These are phyloP conservation scores for Oncorhynchus tshawytscha DNA, from an alignment of 2,113 vertebrate genomes.

Conservation along the genomic window DNA sequence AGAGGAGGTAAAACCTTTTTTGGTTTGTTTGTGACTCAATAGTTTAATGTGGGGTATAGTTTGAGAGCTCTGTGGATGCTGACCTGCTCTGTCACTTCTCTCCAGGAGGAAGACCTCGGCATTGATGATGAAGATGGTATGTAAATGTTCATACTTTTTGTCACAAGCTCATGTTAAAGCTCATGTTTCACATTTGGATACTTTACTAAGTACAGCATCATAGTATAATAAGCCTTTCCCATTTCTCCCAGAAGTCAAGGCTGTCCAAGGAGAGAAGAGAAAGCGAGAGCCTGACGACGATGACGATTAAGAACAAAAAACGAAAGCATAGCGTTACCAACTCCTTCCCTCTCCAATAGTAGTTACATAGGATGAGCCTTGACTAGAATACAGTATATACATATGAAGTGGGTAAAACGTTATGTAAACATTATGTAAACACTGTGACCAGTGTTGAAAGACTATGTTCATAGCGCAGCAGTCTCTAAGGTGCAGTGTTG, in stretches of 20 bases:
- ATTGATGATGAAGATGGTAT: constrained; percentile 76
- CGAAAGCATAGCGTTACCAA: constrained; percentile 62
- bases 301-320: constrained; percentile 73
- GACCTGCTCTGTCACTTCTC: neutral
- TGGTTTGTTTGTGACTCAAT: neutral
- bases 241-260: constrained; percentile 69
- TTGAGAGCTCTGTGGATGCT: neutral
- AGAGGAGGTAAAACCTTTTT: constrained; percentile 71
- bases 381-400: no score
- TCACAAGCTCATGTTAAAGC: neutral
- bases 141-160: neutral
- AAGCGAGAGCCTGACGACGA: constrained; percentile 89
- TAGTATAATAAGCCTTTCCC: neutral
- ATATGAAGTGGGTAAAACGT: no score
- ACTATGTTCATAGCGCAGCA: no score
- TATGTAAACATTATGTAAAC: no score
- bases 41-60: neutral
- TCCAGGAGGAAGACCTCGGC: constrained; percentile 80
- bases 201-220: neutral
- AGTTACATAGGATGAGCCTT: no score
- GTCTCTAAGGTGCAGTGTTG: no score
- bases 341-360: constrained; percentile 11
- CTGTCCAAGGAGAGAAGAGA: constrained; percentile 84
- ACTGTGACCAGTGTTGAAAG: no score
- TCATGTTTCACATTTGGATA: neutral